Evolutionary conservation across 2,113 vertebrate species (phyloP).

Genomic region (Trematomus loennbergii): DNA sequence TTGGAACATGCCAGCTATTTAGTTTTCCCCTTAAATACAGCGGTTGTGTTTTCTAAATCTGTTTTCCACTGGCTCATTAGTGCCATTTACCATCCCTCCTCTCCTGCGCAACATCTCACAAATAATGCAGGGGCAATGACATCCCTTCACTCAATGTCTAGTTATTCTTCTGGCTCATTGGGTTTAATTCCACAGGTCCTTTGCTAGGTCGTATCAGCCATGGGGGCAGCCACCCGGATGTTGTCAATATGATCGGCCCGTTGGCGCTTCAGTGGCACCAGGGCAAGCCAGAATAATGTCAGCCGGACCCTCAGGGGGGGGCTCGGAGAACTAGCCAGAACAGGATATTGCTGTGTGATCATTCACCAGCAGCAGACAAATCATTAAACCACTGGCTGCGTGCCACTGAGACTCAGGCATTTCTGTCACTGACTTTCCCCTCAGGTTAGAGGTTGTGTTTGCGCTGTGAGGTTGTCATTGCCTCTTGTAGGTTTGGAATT

Average conservation of each 20-base stretch:
- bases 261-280: conserved; percentile 33
- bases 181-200: conserved; percentile 62
- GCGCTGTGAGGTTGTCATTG: conserved; percentile 13
- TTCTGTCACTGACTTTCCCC: conserved; percentile 56
- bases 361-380: conserved; percentile 77
- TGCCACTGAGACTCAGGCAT: conserved; percentile 45
- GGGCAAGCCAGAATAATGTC: conserved; percentile 70
- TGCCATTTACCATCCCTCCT: conserved; percentile 19
- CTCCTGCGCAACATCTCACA: conserved; percentile 4
- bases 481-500: background rate
- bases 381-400: conserved; percentile 74
- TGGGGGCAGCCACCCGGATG: conserved; percentile 49
- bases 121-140: conserved; percentile 27
- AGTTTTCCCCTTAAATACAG: conserved; percentile 32
- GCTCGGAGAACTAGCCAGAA: conserved; percentile 52
- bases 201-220: conserved; percentile 48
- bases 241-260: conserved; percentile 66
- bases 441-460: conserved; percentile 43
- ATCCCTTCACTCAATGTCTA: conserved; percentile 46
- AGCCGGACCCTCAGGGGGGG: conserved; percentile 56
- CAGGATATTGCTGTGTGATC: conserved; percentile 78
- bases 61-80: conserved; percentile 49
- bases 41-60: conserved; percentile 51
- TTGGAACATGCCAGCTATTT: conserved; percentile 23
- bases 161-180: conserved; percentile 71